Evolutionary conservation across 2,888 invertebrate genomes (phyloP).

Genomic region (Listrodromus nycthemerus): DNA sequence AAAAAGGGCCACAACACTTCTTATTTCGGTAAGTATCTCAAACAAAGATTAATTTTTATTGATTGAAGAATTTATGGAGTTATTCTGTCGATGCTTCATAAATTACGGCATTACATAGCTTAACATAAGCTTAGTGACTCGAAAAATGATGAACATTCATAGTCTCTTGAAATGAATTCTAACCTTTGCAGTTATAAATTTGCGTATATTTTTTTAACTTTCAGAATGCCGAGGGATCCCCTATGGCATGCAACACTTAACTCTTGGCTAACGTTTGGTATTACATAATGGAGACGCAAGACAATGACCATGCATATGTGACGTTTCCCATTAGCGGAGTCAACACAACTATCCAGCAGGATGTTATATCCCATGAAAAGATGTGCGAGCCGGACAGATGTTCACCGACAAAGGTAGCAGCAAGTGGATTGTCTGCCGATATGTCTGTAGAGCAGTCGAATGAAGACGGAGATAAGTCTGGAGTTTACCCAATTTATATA

Average conservation of each 20-base stretch:
- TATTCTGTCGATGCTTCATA: background rate
- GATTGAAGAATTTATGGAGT: background rate
- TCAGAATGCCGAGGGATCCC: background rate
- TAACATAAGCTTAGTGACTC: conserved; percentile 24
- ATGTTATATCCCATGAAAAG: conserved; percentile 79
- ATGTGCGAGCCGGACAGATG: conserved; percentile 80
- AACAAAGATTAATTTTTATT: background rate
- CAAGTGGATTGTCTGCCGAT: conserved; percentile 67
- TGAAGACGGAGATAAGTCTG: conserved; percentile 75
- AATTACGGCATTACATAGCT: conserved; percentile 43
- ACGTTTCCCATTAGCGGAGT: conserved; percentile 77
- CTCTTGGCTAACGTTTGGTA: background rate
- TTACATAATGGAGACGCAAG: conserved; percentile 78
- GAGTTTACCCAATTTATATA: conserved; percentile 78
- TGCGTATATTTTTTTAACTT: background rate
- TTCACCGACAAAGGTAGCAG: conserved; percentile 73
- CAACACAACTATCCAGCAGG: conserved; percentile 76
- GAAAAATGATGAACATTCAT: conserved; percentile 21
- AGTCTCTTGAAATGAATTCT: background rate
- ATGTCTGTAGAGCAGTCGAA: conserved; percentile 74
- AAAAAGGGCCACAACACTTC: background rate
- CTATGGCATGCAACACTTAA: background rate
- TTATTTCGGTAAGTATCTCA: conserved; percentile 28
- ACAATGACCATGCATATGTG: conserved; percentile 77
- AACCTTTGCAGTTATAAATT: background rate